These are phyloP conservation scores for Anoplophora glabripennis DNA, from an alignment of 1,140 invertebrate genomes.

Conservation along the genomic window DNA sequence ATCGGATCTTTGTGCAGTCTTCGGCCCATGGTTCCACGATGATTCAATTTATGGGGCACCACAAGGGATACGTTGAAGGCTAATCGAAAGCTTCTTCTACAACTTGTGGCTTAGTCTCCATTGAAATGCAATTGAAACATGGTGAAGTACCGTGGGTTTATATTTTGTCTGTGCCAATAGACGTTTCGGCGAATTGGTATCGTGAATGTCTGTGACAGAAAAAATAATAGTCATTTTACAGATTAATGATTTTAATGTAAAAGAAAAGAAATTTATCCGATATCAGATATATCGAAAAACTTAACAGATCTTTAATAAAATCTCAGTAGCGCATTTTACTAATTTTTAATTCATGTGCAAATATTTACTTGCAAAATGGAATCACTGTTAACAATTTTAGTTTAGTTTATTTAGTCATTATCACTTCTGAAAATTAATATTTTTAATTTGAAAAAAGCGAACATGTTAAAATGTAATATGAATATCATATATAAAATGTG, in stretches of 20 bases:
- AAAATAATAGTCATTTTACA: conserved; percentile 4
- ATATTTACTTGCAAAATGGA: too few relatives aligned
- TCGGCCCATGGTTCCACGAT: conserved; percentile 40
- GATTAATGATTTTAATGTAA: too few relatives aligned
- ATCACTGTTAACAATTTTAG: too few relatives aligned
- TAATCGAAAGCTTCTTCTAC: not conserved
- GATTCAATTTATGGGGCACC: conserved; percentile 16
- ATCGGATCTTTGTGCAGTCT: conserved; percentile 47
- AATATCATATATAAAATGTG: not conserved
- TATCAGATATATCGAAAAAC: too few relatives aligned
- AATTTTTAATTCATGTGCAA: too few relatives aligned
- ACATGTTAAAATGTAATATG: too few relatives aligned
- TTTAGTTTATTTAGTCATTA: too few relatives aligned
- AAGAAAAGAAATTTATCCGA: too few relatives aligned
- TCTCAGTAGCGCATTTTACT: too few relatives aligned
- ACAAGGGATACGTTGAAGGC: not conserved
- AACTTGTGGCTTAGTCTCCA: not conserved
- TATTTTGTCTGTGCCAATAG: conserved; percentile 33
- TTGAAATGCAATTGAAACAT: conserved; percentile 2
- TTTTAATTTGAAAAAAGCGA: too few relatives aligned
- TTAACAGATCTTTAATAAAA: too few relatives aligned
- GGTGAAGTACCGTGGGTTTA: conserved; percentile 13
- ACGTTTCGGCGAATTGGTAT: conserved; percentile 27
- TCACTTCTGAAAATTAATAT: too few relatives aligned
- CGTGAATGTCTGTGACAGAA: not conserved